These are phyloP conservation scores for Plecturocebus donacophilus DNA, from an alignment of 2,113 vertebrate genomes.

Conservation along the genomic window DNA sequence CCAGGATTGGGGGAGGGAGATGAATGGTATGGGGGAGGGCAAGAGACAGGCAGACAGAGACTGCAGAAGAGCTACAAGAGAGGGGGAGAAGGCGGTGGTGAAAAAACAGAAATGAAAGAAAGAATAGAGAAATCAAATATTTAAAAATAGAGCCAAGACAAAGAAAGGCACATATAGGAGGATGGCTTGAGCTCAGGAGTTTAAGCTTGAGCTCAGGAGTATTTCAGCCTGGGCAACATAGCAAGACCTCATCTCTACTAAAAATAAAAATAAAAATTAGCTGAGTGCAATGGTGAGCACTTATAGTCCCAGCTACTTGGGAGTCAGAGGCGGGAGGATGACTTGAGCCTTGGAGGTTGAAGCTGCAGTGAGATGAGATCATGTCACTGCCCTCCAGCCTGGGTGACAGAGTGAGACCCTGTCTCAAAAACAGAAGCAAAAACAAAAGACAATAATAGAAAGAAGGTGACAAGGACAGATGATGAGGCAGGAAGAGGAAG, in stretches of 20 bases:
- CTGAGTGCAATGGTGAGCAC: too few relatives aligned
- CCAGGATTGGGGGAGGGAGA: neutral
- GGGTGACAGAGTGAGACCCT: neutral
- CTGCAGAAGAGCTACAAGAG: neutral
- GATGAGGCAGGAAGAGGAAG: neutral
- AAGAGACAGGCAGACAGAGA: neutral
- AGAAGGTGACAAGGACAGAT: neutral
- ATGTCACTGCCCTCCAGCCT: neutral
- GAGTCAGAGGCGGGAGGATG: too few relatives aligned
- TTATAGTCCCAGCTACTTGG: too few relatives aligned
- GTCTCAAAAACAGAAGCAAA: neutral
- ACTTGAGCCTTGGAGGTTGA: too few relatives aligned
- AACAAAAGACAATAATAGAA: neutral
- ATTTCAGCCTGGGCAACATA: too few relatives aligned
- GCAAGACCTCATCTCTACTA: too few relatives aligned
- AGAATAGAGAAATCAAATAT: neutral
- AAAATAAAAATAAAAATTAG: too few relatives aligned
- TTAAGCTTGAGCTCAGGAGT: too few relatives aligned
- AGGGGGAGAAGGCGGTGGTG: neutral
- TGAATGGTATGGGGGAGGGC: fast-evolving
- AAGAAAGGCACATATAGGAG: neutral
- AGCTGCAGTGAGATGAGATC: too few relatives aligned
- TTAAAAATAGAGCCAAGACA: neutral
- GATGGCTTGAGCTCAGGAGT: too few relatives aligned
- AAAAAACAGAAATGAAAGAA: neutral